Base-by-base conservation (phyloP, 2,888 invertebrate genomes). In the Phymatocera aterrima region DNA sequence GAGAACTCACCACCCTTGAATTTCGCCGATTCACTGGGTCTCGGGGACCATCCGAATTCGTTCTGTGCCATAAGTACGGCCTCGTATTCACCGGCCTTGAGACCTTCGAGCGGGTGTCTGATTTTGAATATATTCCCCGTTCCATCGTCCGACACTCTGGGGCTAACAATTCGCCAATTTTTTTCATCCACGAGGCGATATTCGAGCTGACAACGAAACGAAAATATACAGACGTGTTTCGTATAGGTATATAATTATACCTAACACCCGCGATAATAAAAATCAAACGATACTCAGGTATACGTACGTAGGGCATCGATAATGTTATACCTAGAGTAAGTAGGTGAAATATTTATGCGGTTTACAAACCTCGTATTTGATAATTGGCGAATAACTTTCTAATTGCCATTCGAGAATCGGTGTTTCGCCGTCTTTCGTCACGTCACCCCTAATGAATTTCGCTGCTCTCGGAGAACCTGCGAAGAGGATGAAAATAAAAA, bases 301-400 rank as follows among this genome's bases (percentile, higher is more conserved):
- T n/a, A n/a, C n/a, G n/a, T n/a, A n/a, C n/a, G n/a, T n/a, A 5
- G 40, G 24, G 54, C 8, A n/a, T 10, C 2, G 21, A 54, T 18
- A 24, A 54, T 10, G 1, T 10, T 21, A 54, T 8, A 40, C 40
- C 8, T 8, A 40, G 40, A 12, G 3, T 1, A 40, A 40, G 1
- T 40, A 28, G 28, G 21, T 1, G 28, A 28, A 24, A 57, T 57
- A 28, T 10, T 57, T 28, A 15, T 5, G 43, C 65, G 31, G 28
- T 1, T 8, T 18, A 3, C 78, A 77, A 80, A 89, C 89, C 81
- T 83, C 84, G 78, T 88, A 89, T 77, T 88, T 87, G 8, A 78
- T 83, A 37, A 89, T 87, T 1, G 89, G 88, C 8, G 88, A 86
- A 64, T 85, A 87, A 81, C 88, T 89, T 54, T 88, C 84, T 54